Percentiles rank a stretch among this genome's conserved stretches.
Conservation (phyloP, 2,113 vertebrate species). For the Herpetotheres cachinnans region DNA sequence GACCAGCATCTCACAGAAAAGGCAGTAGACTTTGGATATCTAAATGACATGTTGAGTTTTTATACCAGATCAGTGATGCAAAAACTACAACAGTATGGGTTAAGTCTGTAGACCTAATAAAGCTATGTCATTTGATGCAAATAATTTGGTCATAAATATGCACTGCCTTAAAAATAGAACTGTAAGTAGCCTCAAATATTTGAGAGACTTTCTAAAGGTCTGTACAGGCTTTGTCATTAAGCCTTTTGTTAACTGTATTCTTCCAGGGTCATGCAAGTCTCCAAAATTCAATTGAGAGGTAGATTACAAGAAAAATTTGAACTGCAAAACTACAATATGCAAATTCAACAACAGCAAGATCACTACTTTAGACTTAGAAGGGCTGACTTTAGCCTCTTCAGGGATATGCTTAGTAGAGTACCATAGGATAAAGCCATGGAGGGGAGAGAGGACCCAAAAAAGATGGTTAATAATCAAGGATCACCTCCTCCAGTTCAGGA, state of each 20-base stretch:
- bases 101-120: neutral
- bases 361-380: too few relatives aligned
- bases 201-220: neutral
- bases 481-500: too few relatives aligned
- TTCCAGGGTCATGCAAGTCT: neutral
- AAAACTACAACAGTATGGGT: neutral
- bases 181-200: neutral
- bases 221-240: neutral
- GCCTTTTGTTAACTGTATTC: neutral
- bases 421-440: too few relatives aligned
- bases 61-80: neutral
- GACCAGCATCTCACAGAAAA: neutral
- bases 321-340: neutral
- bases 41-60: neutral
- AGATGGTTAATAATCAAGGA: too few relatives aligned
- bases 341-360: neutral
- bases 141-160: neutral
- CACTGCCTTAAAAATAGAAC: neutral
- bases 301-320: conserved; percentile 10
- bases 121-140: neutral
- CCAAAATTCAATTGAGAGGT: conserved; percentile 22
- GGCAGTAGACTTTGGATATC: neutral
- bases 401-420: too few relatives aligned
- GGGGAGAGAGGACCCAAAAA: too few relatives aligned
- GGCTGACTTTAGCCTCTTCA: too few relatives aligned